Evolutionary conservation across 2,888 invertebrate genomes (phyloP).

Genomic region (Thyatira batis): DNA sequence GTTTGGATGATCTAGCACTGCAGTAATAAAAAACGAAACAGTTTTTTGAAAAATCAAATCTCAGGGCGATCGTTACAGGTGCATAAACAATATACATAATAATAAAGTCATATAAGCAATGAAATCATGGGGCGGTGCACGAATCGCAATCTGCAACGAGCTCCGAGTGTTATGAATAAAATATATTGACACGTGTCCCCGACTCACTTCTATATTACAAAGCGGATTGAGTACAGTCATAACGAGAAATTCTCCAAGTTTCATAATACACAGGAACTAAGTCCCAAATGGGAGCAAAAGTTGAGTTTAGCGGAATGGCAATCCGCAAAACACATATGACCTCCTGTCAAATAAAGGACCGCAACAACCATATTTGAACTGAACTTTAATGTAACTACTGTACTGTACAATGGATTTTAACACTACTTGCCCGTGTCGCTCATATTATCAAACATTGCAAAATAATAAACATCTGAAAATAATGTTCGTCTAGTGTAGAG

Average conservation of each 20-base stretch:
- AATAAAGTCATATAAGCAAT: constrained; percentile 18
- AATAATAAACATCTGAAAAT: too few relatives aligned
- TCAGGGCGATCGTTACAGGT: not conserved
- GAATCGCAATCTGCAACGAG: constrained; percentile 45
- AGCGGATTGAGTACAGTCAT: not conserved
- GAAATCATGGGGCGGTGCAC: constrained; percentile 28
- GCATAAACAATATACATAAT: not conserved
- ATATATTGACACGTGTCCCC: constrained; percentile 54
- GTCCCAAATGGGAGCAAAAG: not conserved
- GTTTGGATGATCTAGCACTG: too few relatives aligned
- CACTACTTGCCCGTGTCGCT: too few relatives aligned
- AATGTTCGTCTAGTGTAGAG: too few relatives aligned
- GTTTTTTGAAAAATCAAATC: not conserved
- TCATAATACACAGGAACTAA: not conserved
- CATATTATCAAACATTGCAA: too few relatives aligned
- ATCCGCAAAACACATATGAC: not conserved
- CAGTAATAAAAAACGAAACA: constrained; percentile 1
- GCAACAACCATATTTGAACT: not conserved
- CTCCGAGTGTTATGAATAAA: constrained; percentile 59
- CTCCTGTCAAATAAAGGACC: not conserved
- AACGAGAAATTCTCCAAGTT: not conserved
- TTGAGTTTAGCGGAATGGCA: not conserved
- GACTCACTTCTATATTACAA: constrained; percentile 15
- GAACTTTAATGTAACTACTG: too few relatives aligned
- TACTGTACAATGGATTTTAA: too few relatives aligned